Conservation (phyloP, 2,888 invertebrate genomes). For the Apomyelois bistriatella region DNA sequence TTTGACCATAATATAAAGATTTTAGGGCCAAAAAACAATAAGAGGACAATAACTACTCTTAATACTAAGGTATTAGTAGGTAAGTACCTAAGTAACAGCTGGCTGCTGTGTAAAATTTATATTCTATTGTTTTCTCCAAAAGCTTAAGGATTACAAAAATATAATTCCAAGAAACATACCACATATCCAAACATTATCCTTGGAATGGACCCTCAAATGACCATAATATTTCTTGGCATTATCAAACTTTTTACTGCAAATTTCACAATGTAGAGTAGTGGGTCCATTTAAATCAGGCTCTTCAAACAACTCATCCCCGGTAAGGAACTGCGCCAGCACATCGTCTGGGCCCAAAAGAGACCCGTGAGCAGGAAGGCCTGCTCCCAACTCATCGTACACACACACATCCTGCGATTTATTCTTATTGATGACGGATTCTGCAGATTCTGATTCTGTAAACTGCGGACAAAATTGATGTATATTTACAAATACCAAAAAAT, state of each 20-base stretch:
- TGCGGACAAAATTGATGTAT: conserved; percentile 19
- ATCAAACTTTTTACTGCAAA: conserved; percentile 67
- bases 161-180: conserved; percentile 37
- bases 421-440: conserved; percentile 42
- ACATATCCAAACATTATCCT: conserved; percentile 68
- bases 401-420: conserved; percentile 42
- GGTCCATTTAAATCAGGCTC: conserved; percentile 70
- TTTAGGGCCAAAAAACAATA: too few species aligned
- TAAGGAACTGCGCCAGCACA: conserved; percentile 63
- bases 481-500: not conserved
- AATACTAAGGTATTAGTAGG: too few species aligned
- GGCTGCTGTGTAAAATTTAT: too few species aligned
- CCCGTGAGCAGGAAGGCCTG: conserved; percentile 43
- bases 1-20: too few species aligned
- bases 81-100: too few species aligned
- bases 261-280: conserved; percentile 66
- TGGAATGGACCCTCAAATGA: conserved; percentile 68
- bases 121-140: too few species aligned
- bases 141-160: not conserved
- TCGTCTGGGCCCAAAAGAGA: conserved; percentile 55
- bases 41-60: too few species aligned
- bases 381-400: conserved; percentile 47
- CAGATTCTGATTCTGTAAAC: conserved; percentile 57
- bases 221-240: conserved; percentile 73
- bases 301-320: conserved; percentile 62